These are phyloP conservation scores for Todus mexicanus DNA, from an alignment of 2,797 vertebrate genomes.

Conservation along the genomic window DNA sequence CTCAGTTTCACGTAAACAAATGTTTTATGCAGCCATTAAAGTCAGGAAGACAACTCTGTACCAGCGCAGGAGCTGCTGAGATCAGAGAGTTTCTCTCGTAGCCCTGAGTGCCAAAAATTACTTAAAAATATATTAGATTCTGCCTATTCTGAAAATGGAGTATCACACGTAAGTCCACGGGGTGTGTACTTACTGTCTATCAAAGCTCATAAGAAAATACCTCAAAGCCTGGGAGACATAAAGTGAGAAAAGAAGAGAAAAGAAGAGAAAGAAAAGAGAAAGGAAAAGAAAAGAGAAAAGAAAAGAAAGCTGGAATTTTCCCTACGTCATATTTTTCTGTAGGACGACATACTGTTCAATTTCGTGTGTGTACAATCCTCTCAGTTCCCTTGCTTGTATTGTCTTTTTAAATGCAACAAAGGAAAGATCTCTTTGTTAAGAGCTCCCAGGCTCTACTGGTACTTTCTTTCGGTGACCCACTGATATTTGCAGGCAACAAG, in stretches of 20 bases:
- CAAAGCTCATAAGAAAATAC: not conserved
- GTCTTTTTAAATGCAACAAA: not conserved
- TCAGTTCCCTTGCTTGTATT: not conserved
- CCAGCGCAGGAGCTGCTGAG: not conserved
- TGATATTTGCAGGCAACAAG: conserved; percentile 3
- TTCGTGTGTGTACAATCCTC: not conserved
- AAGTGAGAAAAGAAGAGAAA: not conserved
- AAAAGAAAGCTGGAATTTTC: not conserved
- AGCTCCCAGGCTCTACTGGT: not conserved
- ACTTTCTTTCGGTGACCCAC: not conserved
- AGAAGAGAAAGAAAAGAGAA: too few species aligned
- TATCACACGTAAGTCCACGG: not conserved
- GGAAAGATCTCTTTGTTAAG: not conserved
- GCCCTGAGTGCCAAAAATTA: not conserved
- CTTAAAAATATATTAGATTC: not conserved
- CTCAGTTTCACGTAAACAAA: not conserved
- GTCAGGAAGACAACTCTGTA: not conserved
- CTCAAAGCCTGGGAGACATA: not conserved
- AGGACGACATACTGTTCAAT: not conserved
- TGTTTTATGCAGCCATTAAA: not conserved
- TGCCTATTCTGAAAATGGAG: not conserved
- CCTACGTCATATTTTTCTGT: not conserved
- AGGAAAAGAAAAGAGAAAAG: too few species aligned
- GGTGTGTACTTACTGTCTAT: not conserved
- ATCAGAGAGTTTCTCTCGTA: not conserved